phyloP scores from a whole-genome alignment of 2,888 invertebrate species.

The Eupithecia subfuscata region DNA sequence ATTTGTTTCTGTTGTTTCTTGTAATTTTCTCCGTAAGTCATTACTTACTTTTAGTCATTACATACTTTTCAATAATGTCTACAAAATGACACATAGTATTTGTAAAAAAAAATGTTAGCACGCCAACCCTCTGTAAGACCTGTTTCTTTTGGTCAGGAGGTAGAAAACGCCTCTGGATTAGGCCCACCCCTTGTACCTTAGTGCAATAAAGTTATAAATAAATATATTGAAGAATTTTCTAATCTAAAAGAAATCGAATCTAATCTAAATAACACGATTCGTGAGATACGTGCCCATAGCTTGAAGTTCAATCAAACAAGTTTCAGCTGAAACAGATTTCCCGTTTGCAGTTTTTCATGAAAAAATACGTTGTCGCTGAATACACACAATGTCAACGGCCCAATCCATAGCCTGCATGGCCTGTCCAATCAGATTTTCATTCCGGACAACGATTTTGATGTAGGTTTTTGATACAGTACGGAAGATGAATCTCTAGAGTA shows the following conservation, averaged over 20 bases:
- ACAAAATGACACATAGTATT: no score
- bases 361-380: slow-evolving; percentile 1
- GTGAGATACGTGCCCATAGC: neutral
- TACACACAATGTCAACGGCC: slow-evolving; percentile 1
- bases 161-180: no score
- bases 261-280: neutral
- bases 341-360: neutral
- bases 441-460: neutral
- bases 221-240: neutral
- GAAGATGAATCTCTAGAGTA: neutral
- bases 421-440: neutral
- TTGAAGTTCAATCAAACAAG: neutral
- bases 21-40: no score
- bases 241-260: neutral
- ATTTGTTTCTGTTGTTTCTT: no score
- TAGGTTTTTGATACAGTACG: neutral
- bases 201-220: no score
- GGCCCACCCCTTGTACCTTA: no score
- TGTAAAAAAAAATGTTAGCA: no score
- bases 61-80: no score
- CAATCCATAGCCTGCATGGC: neutral
- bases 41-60: no score
- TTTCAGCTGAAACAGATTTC: neutral
- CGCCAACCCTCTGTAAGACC: no score
- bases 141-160: no score